phyloP scores from a whole-genome alignment of 1,140 invertebrate species.

The Lasaia peninsularis region DNA sequence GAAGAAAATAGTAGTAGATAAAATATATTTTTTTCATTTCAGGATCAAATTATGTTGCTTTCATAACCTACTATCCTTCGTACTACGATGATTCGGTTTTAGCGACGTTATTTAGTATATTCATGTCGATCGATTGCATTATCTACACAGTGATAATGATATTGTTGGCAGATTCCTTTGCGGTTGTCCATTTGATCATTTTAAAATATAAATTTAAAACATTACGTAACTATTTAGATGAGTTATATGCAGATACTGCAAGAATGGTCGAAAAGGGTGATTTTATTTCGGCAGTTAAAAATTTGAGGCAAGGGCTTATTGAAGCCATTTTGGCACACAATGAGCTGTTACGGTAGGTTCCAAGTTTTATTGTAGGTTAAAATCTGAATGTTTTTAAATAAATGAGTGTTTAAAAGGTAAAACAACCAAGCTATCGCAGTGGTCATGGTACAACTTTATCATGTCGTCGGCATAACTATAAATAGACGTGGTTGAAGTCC shows the following conservation, averaged over 20 bases:
- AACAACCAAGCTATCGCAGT: no score
- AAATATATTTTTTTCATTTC: conserved; percentile 14
- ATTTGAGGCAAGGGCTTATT: conserved; percentile 41
- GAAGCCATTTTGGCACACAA: conserved; percentile 61
- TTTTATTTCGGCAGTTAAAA: conserved; percentile 30
- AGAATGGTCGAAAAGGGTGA: conserved; percentile 28
- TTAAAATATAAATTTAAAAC: conserved; percentile 65
- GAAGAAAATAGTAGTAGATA: no score
- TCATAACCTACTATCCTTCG: conserved; percentile 20
- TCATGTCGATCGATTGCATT: conserved; percentile 43
- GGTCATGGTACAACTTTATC: no score
- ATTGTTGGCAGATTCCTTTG: conserved; percentile 38
- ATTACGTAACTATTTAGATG: conserved; percentile 52
- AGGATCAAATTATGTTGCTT: conserved; percentile 58
- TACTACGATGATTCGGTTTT: conserved; percentile 39
- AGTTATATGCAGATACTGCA: conserved; percentile 37
- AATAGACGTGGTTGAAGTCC: no score
- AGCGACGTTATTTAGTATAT: conserved; percentile 39
- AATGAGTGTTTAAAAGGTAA: no score
- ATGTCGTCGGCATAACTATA: no score
- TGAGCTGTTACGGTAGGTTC: conserved; percentile 46
- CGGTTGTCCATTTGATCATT: conserved; percentile 52
- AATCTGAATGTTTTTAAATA: no score
- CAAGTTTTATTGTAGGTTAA: no score
- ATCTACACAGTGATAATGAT: conserved; percentile 51